These are phyloP conservation scores for Lepidurus packardi DNA, from an alignment of 1,140 invertebrate genomes.

Conservation along the genomic window DNA sequence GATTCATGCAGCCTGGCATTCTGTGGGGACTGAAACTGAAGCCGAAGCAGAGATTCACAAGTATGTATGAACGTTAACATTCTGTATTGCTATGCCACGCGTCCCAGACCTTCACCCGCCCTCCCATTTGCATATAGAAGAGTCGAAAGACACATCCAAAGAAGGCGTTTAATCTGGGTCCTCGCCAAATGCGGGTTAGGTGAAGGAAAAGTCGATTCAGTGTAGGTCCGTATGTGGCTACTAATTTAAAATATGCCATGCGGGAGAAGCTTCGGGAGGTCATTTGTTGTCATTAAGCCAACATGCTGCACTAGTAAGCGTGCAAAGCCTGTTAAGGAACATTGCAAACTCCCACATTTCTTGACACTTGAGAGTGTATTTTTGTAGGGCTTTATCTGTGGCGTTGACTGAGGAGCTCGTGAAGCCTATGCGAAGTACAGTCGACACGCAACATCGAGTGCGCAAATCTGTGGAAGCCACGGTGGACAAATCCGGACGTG, in stretches of 20 bases:
- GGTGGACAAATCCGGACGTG: constrained; percentile 78
- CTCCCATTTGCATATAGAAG: background rate
- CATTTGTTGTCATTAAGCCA: background rate
- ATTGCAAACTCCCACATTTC: background rate
- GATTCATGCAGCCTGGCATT: constrained; percentile 80
- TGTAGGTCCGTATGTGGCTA: background rate
- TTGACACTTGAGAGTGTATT: constrained; percentile 33
- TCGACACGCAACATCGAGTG: constrained; percentile 65
- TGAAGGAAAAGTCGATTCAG: background rate
- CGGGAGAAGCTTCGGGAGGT: constrained; percentile 16
- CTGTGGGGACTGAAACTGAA: constrained; percentile 83
- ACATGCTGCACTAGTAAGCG: background rate
- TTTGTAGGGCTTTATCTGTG: constrained; percentile 61
- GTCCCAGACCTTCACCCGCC: background rate
- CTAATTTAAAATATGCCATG: background rate
- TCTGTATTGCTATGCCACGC: background rate
- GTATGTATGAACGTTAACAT: constrained; percentile 42
- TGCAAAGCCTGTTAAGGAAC: background rate
- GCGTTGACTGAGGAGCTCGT: constrained; percentile 79
- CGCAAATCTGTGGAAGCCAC: constrained; percentile 67
- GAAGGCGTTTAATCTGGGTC: background rate
- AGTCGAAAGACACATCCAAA: background rate
- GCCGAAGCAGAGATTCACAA: constrained; percentile 79
- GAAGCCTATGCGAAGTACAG: constrained; percentile 70
- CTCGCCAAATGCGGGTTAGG: background rate